These are phyloP conservation scores for Lissocephala sabroskyi DNA, from an alignment of 2,888 invertebrate species.

Conservation along the genomic window DNA sequence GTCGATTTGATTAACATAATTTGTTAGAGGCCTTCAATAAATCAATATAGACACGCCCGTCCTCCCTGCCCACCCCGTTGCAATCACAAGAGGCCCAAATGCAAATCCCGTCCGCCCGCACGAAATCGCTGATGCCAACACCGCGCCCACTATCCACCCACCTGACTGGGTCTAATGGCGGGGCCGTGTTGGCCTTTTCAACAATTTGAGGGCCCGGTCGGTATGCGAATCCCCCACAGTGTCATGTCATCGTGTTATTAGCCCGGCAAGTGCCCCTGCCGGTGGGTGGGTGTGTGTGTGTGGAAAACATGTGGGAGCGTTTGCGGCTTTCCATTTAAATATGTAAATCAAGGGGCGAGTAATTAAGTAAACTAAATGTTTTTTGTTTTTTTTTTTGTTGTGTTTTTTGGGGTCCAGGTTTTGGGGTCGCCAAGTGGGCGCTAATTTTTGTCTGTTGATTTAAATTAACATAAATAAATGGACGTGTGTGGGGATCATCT, in stretches of 20 bases:
- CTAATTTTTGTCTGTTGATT: conserved; percentile 57
- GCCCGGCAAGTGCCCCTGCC: too few species aligned
- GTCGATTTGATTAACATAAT: conserved; percentile 17
- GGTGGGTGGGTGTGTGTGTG: background rate
- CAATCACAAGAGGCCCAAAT: too few species aligned
- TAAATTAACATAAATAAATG: conserved; percentile 57
- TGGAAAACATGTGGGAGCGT: conserved; percentile 1
- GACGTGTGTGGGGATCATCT: conserved; percentile 9
- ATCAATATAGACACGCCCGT: too few species aligned
- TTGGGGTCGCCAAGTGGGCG: conserved; percentile 24
- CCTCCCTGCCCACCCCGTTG: too few species aligned
- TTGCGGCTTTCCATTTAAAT: conserved; percentile 43
- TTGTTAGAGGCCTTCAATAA: background rate
- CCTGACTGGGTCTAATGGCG: too few species aligned
- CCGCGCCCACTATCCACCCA: too few species aligned
- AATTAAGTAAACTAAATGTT: conserved; percentile 61
- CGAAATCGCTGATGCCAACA: background rate
- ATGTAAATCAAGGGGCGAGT: conserved; percentile 56
- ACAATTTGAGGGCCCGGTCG: too few species aligned
- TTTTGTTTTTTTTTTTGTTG: conserved; percentile 23
- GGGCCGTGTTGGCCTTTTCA: too few species aligned
- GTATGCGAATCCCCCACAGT: too few species aligned
- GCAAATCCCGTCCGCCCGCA: background rate
- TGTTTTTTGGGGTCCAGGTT: too few species aligned
- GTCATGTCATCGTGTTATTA: background rate